Evolutionary conservation across 2,888 invertebrate genomes (phyloP).

Genomic region (Atrina japonica): DNA sequence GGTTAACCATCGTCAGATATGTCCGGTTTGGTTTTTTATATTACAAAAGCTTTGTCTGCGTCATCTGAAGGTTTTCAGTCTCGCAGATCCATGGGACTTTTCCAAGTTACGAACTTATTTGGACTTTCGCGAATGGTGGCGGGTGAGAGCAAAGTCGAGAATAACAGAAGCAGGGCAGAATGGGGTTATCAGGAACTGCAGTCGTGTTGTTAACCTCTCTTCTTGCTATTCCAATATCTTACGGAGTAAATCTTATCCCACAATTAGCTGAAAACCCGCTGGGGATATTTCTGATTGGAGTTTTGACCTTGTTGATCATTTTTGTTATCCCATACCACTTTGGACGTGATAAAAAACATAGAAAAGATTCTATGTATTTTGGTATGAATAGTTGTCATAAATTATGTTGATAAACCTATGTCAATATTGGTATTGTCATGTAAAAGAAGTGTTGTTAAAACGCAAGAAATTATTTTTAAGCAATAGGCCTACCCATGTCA

Average conservation of each 20-base stretch:
- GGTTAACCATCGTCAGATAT: no score
- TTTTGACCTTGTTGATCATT: slow-evolving; percentile 42
- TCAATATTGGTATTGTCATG: no score
- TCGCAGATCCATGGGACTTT: no score
- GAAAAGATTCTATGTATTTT: slow-evolving; percentile 52
- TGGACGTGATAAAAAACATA: slow-evolving; percentile 41
- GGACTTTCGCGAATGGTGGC: slow-evolving; percentile 5
- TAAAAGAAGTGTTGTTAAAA: no score
- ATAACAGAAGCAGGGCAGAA: not conserved
- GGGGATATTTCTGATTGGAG: slow-evolving; percentile 48
- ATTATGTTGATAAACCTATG: not conserved
- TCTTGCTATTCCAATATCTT: slow-evolving; percentile 61
- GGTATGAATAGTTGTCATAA: slow-evolving; percentile 43
- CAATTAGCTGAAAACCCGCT: slow-evolving; percentile 21
- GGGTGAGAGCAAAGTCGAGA: not conserved
- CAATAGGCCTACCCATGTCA: no score
- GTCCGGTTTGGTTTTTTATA: no score
- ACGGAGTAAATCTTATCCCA: slow-evolving; percentile 48
- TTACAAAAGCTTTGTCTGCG: no score
- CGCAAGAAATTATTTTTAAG: no score
- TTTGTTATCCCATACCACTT: slow-evolving; percentile 45
- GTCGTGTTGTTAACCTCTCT: slow-evolving; percentile 59
- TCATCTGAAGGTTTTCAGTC: no score
- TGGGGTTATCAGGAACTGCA: slow-evolving; percentile 27
- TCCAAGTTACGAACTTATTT: no score